Percentiles rank a stretch among this genome's conserved stretches.
phyloP scores from a whole-genome alignment of 2,797 vertebrate species.

The Gadopsis marmoratus region DNA sequence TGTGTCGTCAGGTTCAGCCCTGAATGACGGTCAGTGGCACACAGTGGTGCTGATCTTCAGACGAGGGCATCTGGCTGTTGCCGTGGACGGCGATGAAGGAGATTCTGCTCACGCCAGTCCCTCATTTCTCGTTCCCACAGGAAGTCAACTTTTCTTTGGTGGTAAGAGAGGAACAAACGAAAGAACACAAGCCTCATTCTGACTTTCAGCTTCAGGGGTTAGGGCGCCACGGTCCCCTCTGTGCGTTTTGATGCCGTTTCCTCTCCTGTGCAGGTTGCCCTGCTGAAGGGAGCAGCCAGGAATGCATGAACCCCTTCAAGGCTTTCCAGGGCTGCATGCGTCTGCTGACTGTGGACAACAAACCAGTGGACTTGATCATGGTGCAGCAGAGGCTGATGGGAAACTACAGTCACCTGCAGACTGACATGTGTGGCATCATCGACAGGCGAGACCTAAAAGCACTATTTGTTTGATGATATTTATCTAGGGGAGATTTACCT shows the following conservation, averaged over 20 bases:
- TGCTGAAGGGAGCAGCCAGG: conserved; percentile 69
- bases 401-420: conserved; percentile 92
- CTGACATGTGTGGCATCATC: conserved; percentile 93
- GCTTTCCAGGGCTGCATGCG: conserved; percentile 94
- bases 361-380: conserved; percentile 87
- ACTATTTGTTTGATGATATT: neutral
- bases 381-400: conserved; percentile 89
- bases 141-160: conserved; percentile 88
- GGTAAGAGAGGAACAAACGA: conserved; percentile 75
- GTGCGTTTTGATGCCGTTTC: conserved; percentile 14
- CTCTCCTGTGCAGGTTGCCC: conserved; percentile 87
- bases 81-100: conserved; percentile 84
- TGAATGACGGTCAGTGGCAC: conserved; percentile 96
- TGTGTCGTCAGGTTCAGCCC: conserved; percentile 81
- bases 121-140: conserved; percentile 79
- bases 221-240: neutral
- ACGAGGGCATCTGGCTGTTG: conserved; percentile 84
- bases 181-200: neutral
- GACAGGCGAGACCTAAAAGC: conserved; percentile 86
- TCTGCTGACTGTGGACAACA: conserved; percentile 83
- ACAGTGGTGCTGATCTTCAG: conserved; percentile 85
- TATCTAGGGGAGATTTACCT: neutral
- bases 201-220: neutral
- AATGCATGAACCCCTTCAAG: conserved; percentile 85
- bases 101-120: conserved; percentile 73